Base-by-base conservation (phyloP, 2,113 vertebrate genomes). In the Aspidoscelis tigris region DNA sequence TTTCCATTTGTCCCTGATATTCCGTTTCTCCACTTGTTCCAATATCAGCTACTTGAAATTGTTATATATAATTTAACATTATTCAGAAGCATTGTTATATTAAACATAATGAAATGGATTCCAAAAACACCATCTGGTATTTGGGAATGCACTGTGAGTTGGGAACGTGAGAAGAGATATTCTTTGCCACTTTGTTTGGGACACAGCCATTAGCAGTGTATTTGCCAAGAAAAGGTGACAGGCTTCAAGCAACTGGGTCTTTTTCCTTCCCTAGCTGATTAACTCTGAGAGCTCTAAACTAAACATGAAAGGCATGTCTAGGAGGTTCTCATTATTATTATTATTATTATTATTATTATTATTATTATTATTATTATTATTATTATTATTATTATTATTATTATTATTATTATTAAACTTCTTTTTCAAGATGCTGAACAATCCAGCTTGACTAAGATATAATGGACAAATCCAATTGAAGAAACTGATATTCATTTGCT, bases 111-210 rank as follows among this genome's bases (percentile, higher is more conserved):
- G 96, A 97, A 97, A 97, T 95, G 93, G 96, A 96, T 97, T 98
- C 97, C 97, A 98, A 98, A 98, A 98, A 97, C 96, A 95, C 97
- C 97, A 98, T 99, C 98, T 98, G 97, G 96, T 98, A 96, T 97
- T 97, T 97, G 96, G 96, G 96, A 97, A 96, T 95, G 95, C 94
- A 96, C 96, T 96, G 95, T 95, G 96, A 95, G 95, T 95, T 95
- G 95, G 96, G 96, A 97, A 97, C 95, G 95, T 97, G 96, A 97
- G 97, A 97, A 97, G 96, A 96, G 96, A 97, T 97, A 96, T 96
- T 96, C 95, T 97, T 94, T 94, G 94, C 97, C 96, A 97, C 97
- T 97, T 96, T 97, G 97, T 96, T 97, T 98, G 97, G 97, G 97
- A 97, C 95, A 92, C 95, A 97, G 97, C 97, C 98, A 98, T 95